Conservation (phyloP, 2,888 invertebrate genomes). For the Napeogenes inachia region DNA sequence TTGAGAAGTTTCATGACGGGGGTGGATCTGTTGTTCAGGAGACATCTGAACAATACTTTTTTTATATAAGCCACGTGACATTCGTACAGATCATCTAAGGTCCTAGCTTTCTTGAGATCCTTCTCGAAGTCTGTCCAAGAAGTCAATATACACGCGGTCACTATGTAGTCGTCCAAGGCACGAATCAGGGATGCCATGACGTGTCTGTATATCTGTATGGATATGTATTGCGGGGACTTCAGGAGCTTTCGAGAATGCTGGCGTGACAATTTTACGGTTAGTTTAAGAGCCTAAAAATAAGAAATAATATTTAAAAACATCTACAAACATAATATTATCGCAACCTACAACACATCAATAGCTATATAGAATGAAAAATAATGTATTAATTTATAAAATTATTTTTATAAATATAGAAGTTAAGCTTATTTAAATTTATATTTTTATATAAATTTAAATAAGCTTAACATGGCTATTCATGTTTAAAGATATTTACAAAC, state of each 20-base stretch:
- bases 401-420: too few relatives aligned
- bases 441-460: too few relatives aligned
- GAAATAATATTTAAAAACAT: too few relatives aligned
- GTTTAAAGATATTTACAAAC: too few relatives aligned
- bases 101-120: slow-evolving; percentile 79
- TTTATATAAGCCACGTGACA: slow-evolving; percentile 86
- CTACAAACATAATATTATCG: too few relatives aligned
- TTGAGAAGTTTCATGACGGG: slow-evolving; percentile 83
- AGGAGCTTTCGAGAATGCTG: slow-evolving; percentile 69
- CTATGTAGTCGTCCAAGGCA: slow-evolving; percentile 86
- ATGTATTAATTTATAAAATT: too few relatives aligned
- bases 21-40: slow-evolving; percentile 83
- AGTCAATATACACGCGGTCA: slow-evolving; percentile 84
- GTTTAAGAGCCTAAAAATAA: slow-evolving; percentile 76
- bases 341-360: too few relatives aligned
- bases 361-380: too few relatives aligned
- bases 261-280: slow-evolving; percentile 71
- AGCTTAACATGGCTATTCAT: too few relatives aligned
- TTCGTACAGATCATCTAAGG: slow-evolving; percentile 84
- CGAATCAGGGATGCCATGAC: slow-evolving; percentile 86
- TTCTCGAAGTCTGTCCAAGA: slow-evolving; percentile 86
- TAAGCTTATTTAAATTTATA: too few relatives aligned
- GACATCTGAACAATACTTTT: slow-evolving; percentile 84
- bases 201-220: slow-evolving; percentile 84
- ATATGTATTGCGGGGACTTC: slow-evolving; percentile 82